phyloP scores from a whole-genome alignment of 2,888 invertebrate species.

The Galerucella nymphaeae region DNA sequence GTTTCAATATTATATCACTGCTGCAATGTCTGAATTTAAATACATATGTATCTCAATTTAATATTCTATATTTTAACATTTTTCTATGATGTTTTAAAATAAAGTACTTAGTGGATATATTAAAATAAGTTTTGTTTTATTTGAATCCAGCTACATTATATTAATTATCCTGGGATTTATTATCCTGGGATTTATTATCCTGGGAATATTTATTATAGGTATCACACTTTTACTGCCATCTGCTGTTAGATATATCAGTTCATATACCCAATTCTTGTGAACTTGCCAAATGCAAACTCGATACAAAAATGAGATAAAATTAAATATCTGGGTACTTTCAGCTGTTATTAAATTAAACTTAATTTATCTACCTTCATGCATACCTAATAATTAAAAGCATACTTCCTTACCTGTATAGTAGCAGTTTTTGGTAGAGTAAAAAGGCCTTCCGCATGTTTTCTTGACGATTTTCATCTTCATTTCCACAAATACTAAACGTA shows the following conservation, averaged over 20 bases:
- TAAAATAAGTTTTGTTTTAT: background rate
- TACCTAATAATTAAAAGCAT: conserved; percentile 10
- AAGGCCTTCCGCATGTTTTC: conserved; percentile 30
- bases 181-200: conserved; percentile 23
- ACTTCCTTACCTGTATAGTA: conserved; percentile 24
- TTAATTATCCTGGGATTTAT: conserved; percentile 4
- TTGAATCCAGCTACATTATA: background rate
- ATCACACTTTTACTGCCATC: conserved; percentile 27
- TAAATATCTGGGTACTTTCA: conserved; percentile 29
- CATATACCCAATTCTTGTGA: conserved; percentile 17
- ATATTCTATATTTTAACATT: too few species aligned
- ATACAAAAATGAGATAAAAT: conserved; percentile 31
- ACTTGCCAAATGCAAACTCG: conserved; percentile 35
- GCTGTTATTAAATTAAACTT: conserved; percentile 25
- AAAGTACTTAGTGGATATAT: background rate
- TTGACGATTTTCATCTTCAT: background rate
- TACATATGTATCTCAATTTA: too few species aligned
- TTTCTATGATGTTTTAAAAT: background rate
- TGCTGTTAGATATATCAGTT: conserved; percentile 16
- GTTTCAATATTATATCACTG: too few species aligned
- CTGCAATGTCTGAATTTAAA: too few species aligned
- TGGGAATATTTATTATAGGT: conserved; percentile 27
- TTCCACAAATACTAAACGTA: background rate
- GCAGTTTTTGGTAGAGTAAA: background rate
- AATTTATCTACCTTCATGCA: conserved; percentile 8